Evolutionary conservation across 2,113 vertebrate species (phyloP), one percentile per base, ranked within the genome.

Genomic region (Anas platyrhynchos): DNA sequence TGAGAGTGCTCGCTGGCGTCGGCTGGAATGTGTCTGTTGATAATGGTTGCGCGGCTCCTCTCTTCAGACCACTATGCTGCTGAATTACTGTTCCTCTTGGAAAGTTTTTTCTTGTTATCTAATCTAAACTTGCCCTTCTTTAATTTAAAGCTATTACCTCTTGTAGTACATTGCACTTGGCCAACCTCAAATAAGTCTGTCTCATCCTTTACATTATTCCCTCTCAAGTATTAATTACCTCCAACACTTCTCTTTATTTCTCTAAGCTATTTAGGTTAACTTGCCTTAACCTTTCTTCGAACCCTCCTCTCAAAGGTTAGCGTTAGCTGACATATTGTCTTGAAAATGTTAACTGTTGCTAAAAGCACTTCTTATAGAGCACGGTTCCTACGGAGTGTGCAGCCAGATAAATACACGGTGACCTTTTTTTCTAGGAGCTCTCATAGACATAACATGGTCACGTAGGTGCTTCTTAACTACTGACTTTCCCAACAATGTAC

Each of bases 291-390:
- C 88, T 97, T 97, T 94, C 79, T 75, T 88, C 5, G 17, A 96
- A 97, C 94, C 85, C 84, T 93, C 25, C 83, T 96, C 78, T 93
- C 83, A 95, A 97, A 95, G 94, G 96, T 96, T 96, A 91, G 43
- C 5, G 7, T 90, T 86, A 54, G 89, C 82, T 97, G 96, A 96
- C 95, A 97, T 97, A 89, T 82, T 93, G 89, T 94, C 95, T 97
- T 93, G 93, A 82, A 97, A 94, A 97, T 96, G 96, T 97, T 97
- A 95, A 93, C 91, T 77, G 43, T 96, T 87, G 91, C 92, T 97
- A 85, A 91, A 94, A 95, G 89, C 86, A 69, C 81, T 96, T 96
- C 88, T 78, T 63, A 54, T 0, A 74, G 81, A 96, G 87, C 88
- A 79, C 72, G 20, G 41, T 96, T 91, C 78, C 82, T 82, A 36